Base-by-base conservation (phyloP, 2,888 invertebrate genomes). In the Limenitis camilla region DNA sequence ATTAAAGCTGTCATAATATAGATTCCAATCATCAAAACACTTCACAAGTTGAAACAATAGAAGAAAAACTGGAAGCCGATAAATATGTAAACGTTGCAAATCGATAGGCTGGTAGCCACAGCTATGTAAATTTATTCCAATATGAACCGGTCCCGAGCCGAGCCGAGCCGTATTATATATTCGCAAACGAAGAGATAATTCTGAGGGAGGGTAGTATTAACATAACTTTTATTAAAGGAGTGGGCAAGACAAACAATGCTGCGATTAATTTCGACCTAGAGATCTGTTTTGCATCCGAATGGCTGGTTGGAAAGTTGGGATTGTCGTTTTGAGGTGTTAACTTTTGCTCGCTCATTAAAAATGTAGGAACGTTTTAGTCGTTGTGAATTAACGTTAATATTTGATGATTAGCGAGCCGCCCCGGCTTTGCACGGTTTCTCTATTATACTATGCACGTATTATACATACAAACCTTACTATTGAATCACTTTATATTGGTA, bases 81-180 rank as follows among this genome's bases (percentile, higher is more conserved):
- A 68, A 78, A 76, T 72, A 68, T 61, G 19, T 19, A 19, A 83
- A 73, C 79, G 78, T 69, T 72, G 69, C 72, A 71, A 80, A 84
- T 83, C 80, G 86, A 78, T 78, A 74, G 38, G 36, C 30, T 29
- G 36, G 45, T 36, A 45, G 36, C 45, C 38, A 9, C 45, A 67
- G 72, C 72, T 78, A 87, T 86, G 87, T 82, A 87, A 86, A 87
- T 87, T 84, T 86, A 86, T 87, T 86, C 84, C 86, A 86, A 86
- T 86, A 86, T 85, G 86, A 85, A 83, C 79, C 76, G 69, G 68
- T 71, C 73, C 72, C 72, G 72, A 69, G 72, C 68, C 70, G 68
- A 75, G 72, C 72, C n/a, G n/a, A n/a, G n/a, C 74, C 58, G 83
- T 85, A 86, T 86, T 84, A 86, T 87, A 83, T 82, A 86, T 86